Percentiles rank a stretch among this genome's conserved stretches.
Conservation (phyloP, 2,888 invertebrate genomes). For the Horisme vitalbata region DNA sequence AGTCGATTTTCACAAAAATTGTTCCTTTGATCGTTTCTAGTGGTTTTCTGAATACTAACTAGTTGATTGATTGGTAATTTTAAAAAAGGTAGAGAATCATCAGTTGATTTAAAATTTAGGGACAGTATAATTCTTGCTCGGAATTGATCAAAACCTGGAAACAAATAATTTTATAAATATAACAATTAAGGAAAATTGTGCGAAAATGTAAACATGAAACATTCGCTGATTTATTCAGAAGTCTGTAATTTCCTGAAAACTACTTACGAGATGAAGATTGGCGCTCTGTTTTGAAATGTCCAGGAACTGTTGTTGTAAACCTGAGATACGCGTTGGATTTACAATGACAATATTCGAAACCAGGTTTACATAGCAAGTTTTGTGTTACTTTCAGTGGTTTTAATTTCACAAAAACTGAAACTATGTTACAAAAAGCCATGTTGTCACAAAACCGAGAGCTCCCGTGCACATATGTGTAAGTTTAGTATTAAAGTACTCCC, state of each 20-base stretch:
- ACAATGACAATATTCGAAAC: background rate
- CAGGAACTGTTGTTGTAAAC: slow-evolving; percentile 12
- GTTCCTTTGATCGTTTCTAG: slow-evolving; percentile 61
- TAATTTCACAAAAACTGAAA: background rate
- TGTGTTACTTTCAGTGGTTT: slow-evolving; percentile 1
- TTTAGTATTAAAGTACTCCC: no score
- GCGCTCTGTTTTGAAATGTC: background rate
- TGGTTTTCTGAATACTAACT: slow-evolving; percentile 54
- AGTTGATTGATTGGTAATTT: slow-evolving; percentile 64
- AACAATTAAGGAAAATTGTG: no score
- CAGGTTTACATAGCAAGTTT: background rate
- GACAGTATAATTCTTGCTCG: slow-evolving; percentile 65
- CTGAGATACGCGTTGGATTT: background rate
- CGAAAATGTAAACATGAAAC: no score
- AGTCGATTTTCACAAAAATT: slow-evolving; percentile 77
- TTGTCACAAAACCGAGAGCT: no score
- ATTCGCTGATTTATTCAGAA: no score
- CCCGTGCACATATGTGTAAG: no score
- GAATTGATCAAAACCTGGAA: slow-evolving; percentile 43
- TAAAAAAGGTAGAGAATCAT: slow-evolving; percentile 80
- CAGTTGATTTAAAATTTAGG: slow-evolving; percentile 66
- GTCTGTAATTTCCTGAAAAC: no score
- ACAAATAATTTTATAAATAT: slow-evolving; percentile 1
- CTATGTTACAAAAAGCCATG: slow-evolving; percentile 8
- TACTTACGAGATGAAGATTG: slow-evolving; percentile 5